Base-by-base conservation (phyloP, 2,113 vertebrate genomes). In the Manacus vitellinus region DNA sequence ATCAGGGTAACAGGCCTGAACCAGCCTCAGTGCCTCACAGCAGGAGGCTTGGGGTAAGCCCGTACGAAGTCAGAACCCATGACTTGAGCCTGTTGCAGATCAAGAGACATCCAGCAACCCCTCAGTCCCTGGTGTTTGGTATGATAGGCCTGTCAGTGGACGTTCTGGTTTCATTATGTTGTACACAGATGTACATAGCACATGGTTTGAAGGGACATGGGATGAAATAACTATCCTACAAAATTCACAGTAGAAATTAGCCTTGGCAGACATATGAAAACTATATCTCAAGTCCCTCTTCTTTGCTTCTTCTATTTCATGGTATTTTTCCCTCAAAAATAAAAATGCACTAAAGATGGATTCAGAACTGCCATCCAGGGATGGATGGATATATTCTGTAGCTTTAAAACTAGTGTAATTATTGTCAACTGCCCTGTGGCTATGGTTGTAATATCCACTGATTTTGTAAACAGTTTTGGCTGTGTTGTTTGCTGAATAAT, bases 391-490 rank as follows among this genome's bases (percentile, higher is more conserved):
- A 28, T 52, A 86, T 55, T 91, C 28, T n/a, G 30, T n/a, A 82
- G 43, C 35, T 93, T 73, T 92, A 73, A 63, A 90, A 37, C 14
- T 19, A 15, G 8, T 25, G 19, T 66, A 43, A 83, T 93, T 71
- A 71, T 74, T 92, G 31, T 88, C 59, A 80, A 0, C 47, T 90
- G 46, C 65, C 83, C 33, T 59, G 10, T 71, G 62, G 83, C 33
- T 71, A 44, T 49, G n/a, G 19, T 30, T 92, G 65, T 43, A 75
- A 55, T 61, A 91, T 54, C 46, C 37, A 51, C 76, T 85, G 54
- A 49, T 94, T 87, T 74, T 95, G 33, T 94, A 89, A 95, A 81
- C 54, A 65, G 49, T 84, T 90, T 87, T 91, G 76, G 59, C 84
- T 82, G 61, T 78, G 55, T n/a, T 84, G 56, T 75, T 94, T 75